Evolutionary conservation across 2,888 invertebrate genomes (phyloP).

Genomic region (Zelleria hepariella): DNA sequence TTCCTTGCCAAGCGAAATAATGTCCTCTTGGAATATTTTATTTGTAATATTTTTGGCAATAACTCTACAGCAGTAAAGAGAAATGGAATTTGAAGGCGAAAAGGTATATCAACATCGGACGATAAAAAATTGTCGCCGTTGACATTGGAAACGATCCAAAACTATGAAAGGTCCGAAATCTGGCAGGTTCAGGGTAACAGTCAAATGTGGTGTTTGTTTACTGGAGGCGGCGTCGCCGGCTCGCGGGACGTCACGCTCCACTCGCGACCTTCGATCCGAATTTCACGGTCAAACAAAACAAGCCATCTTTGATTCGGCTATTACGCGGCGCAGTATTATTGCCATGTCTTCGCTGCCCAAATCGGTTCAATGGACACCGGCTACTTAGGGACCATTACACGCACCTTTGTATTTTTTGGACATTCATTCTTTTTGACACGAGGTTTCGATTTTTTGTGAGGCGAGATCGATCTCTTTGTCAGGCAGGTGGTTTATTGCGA

Average conservation of each 20-base stretch:
- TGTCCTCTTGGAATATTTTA: too few species aligned
- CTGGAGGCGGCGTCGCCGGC: background rate
- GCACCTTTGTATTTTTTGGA: background rate
- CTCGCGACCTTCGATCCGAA: conserved; percentile 30
- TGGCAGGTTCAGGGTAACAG: background rate
- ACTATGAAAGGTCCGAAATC: background rate
- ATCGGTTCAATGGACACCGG: conserved; percentile 34
- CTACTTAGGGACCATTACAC: conserved; percentile 1
- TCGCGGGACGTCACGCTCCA: conserved; percentile 34
- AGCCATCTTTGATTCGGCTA: conserved; percentile 51
- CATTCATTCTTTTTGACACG: background rate
- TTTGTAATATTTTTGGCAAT: too few species aligned
- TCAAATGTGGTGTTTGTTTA: background rate
- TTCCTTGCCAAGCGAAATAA: too few species aligned
- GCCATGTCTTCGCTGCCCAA: conserved; percentile 35
- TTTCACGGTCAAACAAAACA: conserved; percentile 65
- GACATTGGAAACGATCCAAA: background rate
- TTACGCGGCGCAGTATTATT: conserved; percentile 27
- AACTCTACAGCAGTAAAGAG: too few species aligned
- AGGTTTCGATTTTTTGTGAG: background rate
- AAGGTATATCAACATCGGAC: background rate
- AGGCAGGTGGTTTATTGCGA: background rate
- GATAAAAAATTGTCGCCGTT: background rate
- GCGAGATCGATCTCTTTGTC: background rate
- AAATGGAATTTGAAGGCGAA: background rate